A percentile compares a stretch with the other conserved stretches of the same genome.
phyloP scores from a whole-genome alignment of 2,113 vertebrate species.

The Esox niger region DNA sequence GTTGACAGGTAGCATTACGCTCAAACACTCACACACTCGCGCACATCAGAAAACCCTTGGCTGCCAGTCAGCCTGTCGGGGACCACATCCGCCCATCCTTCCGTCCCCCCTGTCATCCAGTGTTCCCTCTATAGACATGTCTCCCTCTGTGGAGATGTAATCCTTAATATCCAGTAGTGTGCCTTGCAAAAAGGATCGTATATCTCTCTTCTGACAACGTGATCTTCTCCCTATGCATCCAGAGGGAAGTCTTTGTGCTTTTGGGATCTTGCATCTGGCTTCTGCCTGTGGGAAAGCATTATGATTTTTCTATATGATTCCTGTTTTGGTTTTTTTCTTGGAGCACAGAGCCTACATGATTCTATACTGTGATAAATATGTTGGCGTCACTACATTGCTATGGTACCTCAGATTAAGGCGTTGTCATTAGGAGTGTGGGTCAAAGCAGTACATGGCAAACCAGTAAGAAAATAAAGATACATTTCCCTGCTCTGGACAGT shows the following conservation, averaged over 20 bases:
- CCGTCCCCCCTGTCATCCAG: slow-evolving; percentile 24
- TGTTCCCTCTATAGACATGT: slow-evolving; percentile 14
- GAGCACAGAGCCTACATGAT: too few species aligned
- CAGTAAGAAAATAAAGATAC: too few species aligned
- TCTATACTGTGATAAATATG: too few species aligned
- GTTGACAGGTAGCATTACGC: not conserved
- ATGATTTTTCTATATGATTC: not conserved
- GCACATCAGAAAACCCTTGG: not conserved
- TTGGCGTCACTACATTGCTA: too few species aligned
- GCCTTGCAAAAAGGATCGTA: slow-evolving; percentile 5
- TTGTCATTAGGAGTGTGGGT: too few species aligned
- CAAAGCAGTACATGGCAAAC: too few species aligned
- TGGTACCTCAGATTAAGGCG: too few species aligned
- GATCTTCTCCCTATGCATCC: slow-evolving; percentile 19
- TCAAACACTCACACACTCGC: too few species aligned
- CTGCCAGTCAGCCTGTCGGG: not conserved
- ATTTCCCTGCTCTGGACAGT: too few species aligned
- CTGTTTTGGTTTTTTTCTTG: not conserved
- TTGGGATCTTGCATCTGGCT: slow-evolving; percentile 40
- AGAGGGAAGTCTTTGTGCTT: slow-evolving; percentile 13
- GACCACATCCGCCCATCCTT: not conserved
- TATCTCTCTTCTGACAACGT: slow-evolving; percentile 27
- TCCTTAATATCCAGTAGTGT: slow-evolving; percentile 18
- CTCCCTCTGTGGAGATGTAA: slow-evolving; percentile 23
- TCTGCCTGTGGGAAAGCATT: not conserved